Conservation (phyloP, 2,888 invertebrate genomes). For the Harpalus rufipes region DNA sequence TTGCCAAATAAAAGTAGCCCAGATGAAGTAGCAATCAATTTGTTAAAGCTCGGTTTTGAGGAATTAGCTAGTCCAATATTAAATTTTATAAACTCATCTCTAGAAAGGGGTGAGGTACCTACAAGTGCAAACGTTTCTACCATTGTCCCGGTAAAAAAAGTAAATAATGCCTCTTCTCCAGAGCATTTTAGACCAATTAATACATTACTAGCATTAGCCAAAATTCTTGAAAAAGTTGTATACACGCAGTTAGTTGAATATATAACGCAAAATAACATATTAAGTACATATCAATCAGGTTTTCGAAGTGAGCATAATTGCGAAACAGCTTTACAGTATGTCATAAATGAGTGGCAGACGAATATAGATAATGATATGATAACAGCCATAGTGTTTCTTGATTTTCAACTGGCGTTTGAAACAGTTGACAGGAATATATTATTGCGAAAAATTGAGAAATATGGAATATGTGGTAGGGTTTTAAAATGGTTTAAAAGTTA, state of each 20-base stretch:
- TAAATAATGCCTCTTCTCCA: too few species aligned
- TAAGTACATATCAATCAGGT: neutral
- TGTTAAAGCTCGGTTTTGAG: too few species aligned
- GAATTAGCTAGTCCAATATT: too few species aligned
- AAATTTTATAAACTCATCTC: too few species aligned
- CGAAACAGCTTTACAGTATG: neutral
- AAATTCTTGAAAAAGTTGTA: slow-evolving; percentile 8
- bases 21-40: too few species aligned
- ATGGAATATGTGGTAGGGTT: neutral
- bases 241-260: neutral
- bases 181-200: slow-evolving; percentile 11
- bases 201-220: neutral
- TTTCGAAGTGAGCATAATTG: neutral
- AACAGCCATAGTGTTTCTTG: neutral
- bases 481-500: slow-evolving; percentile 25
- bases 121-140: too few species aligned
- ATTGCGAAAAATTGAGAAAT: neutral
- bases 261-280: slow-evolving; percentile 3
- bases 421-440: slow-evolving; percentile 14
- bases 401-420: neutral
- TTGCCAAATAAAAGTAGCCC: too few species aligned
- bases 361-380: neutral
- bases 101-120: too few species aligned
- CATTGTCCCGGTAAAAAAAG: too few species aligned
- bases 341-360: neutral